phyloP scores from a whole-genome alignment of 2,888 invertebrate species.

The Ptilodon capucinus region DNA sequence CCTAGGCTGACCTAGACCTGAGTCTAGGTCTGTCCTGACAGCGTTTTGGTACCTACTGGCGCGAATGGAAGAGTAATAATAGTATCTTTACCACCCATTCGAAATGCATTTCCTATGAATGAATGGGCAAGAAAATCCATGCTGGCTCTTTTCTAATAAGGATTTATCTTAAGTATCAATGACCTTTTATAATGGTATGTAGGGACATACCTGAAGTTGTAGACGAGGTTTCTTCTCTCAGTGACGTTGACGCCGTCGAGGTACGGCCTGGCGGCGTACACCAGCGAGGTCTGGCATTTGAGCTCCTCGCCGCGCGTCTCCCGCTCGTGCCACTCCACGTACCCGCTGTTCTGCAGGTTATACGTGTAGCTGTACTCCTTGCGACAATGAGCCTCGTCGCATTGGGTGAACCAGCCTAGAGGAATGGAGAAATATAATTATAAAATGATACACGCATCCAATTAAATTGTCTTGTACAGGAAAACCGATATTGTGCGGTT shows the following conservation, averaged over 20 bases:
- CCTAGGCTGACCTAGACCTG: no score
- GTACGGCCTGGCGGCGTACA: constrained; percentile 90
- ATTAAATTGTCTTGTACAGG: no score
- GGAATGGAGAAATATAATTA: background rate
- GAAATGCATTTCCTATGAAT: no score
- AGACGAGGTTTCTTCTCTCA: constrained; percentile 94
- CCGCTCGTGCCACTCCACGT: constrained; percentile 93
- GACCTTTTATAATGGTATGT: no score
- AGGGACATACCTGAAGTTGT: constrained; percentile 85
- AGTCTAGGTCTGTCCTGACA: no score
- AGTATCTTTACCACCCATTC: no score
- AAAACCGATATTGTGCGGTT: no score
- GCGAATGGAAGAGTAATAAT: no score
- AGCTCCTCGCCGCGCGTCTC: constrained; percentile 84
- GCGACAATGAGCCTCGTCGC: constrained; percentile 87
- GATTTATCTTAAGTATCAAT: no score
- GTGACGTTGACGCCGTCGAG: constrained; percentile 93
- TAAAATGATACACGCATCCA: background rate
- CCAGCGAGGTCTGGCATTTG: constrained; percentile 86
- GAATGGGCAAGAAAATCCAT: no score
- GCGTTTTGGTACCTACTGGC: no score
- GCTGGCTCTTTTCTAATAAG: no score
- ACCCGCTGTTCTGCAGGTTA: constrained; percentile 85
- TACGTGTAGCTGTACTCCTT: constrained; percentile 93
- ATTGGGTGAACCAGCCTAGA: constrained; percentile 91